A percentile compares a stretch with the other conserved stretches of the same genome.
phyloP scores from a whole-genome alignment of 1,140 invertebrate genomes.

The Parapsyche elsis region DNA sequence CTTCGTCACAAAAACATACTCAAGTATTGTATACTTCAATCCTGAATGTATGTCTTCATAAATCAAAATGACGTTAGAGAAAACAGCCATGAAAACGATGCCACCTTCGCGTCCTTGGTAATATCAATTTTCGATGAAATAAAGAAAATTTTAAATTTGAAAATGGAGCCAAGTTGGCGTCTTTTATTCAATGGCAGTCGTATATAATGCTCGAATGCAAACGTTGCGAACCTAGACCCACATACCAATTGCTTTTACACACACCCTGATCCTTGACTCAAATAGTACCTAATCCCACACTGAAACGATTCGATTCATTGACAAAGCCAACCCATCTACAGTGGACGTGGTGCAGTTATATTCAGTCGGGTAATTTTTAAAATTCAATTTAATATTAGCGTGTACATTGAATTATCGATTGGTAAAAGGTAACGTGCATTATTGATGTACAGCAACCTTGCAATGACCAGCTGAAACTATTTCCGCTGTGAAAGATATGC shows the following conservation, averaged over 20 bases:
- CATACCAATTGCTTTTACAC: not conserved
- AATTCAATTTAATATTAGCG: not conserved
- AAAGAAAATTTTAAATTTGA: not conserved
- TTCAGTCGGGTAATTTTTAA: not conserved
- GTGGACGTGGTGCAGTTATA: not conserved
- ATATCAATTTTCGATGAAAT: not conserved
- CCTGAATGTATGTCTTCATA: too few species aligned
- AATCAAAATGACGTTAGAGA: not conserved
- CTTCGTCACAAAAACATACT: not conserved
- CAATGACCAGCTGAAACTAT: slow-evolving; percentile 10
- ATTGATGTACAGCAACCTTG: slow-evolving; percentile 11
- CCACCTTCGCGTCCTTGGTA: not conserved
- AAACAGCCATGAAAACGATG: not conserved
- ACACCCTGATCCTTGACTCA: not conserved
- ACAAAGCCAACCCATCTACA: not conserved
- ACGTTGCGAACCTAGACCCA: slow-evolving; percentile 16
- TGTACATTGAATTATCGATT: not conserved
- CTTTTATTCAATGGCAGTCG: not conserved
- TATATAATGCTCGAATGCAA: not conserved
- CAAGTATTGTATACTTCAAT: not conserved
- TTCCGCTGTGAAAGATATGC: slow-evolving; percentile 16
- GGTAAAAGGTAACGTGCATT: slow-evolving; percentile 4
- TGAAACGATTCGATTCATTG: not conserved
- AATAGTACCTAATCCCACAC: not conserved
- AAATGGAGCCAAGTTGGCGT: slow-evolving; percentile 6